Percentiles rank a stretch among this genome's conserved stretches.
Evolutionary conservation across 2,797 vertebrate genomes (phyloP).

Genomic region (Anas bernieri): DNA sequence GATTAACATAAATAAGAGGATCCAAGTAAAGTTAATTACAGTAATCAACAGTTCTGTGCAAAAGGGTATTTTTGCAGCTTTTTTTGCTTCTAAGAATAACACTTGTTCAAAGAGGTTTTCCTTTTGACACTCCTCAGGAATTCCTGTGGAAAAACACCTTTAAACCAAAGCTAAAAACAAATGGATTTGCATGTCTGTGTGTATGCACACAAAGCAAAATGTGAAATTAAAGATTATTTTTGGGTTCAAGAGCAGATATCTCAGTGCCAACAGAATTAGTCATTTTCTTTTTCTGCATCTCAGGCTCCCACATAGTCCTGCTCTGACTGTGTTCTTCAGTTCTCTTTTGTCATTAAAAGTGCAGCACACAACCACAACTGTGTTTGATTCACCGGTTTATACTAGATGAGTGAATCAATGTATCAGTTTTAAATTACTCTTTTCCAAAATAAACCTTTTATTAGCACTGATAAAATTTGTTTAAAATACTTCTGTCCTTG

Average conservation of each 20-base stretch:
- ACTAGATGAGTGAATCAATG: background rate
- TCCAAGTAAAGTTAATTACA: constrained; percentile 54
- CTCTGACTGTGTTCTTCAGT: background rate
- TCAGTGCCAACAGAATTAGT: background rate
- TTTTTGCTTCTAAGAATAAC: constrained; percentile 36
- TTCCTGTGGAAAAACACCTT: constrained; percentile 22
- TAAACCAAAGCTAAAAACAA: background rate
- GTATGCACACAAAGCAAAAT: background rate
- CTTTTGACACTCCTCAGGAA: constrained; percentile 8
- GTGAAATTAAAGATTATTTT: background rate
- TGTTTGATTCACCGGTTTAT: background rate
- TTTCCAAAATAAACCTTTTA: background rate
- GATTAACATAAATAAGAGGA: constrained; percentile 48
- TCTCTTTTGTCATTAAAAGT: background rate
- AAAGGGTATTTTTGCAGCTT: background rate
- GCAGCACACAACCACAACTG: background rate
- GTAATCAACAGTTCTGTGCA: constrained; percentile 31
- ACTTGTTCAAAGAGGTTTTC: constrained; percentile 5
- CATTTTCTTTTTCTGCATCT: background rate
- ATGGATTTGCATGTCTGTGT: background rate
- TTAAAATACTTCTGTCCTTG: background rate
- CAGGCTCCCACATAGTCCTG: background rate
- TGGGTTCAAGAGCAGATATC: background rate
- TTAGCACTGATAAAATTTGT: background rate
- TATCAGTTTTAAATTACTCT: background rate